Percentiles rank a stretch among this genome's conserved stretches.
Evolutionary conservation across 2,888 invertebrate species (phyloP).

Genomic region (Desoria tigrina): DNA sequence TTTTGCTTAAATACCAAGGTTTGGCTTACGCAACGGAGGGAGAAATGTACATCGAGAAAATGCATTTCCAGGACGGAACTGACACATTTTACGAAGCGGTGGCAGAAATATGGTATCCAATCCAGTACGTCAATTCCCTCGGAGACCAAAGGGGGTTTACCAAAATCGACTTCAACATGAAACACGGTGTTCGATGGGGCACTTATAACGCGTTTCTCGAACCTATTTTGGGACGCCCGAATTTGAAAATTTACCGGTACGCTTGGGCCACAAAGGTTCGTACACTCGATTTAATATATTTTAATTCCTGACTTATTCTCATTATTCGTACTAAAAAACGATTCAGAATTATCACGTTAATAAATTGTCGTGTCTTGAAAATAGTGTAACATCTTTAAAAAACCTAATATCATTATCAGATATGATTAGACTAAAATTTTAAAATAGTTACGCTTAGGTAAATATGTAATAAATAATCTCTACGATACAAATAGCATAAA

Average conservation of each 20-base stretch:
- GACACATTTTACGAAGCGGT: conserved; percentile 25
- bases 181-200: conserved; percentile 35
- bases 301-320: too few species aligned
- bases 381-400: too few species aligned
- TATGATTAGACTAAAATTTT: too few species aligned
- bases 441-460: too few species aligned
- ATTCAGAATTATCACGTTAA: neutral
- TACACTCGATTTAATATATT: too few species aligned
- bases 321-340: too few species aligned
- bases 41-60: conserved; percentile 32
- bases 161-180: conserved; percentile 37
- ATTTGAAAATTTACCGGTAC: conserved; percentile 27
- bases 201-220: conserved; percentile 32
- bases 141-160: conserved; percentile 21
- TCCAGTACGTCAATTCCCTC: conserved; percentile 30
- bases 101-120: conserved; percentile 20
- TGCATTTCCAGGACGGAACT: conserved; percentile 33
- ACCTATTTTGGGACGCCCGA: conserved; percentile 21
- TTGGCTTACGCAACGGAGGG: conserved; percentile 29
- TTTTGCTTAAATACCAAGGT: too few species aligned
- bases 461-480: too few species aligned
- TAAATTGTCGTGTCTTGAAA: neutral
- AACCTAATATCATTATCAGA: too few species aligned
- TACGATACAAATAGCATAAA: too few species aligned
- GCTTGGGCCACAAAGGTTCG: conserved; percentile 27